These are phyloP conservation scores for Kryptopterus vitreolus DNA, from an alignment of 2,797 vertebrate species.

Conservation along the genomic window DNA sequence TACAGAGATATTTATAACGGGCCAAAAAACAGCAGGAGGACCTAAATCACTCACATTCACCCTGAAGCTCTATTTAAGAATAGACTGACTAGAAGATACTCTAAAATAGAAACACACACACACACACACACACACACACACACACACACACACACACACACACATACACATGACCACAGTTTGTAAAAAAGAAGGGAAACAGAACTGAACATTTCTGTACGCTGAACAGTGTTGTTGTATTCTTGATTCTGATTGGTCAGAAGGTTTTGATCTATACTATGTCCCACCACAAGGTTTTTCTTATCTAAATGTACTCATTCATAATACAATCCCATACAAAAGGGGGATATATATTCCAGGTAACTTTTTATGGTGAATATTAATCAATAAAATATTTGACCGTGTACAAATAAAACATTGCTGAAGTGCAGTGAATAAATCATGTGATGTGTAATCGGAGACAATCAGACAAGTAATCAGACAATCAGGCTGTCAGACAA, in stretches of 20 bases:
- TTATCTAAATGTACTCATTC: not conserved
- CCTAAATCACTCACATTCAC: constrained; percentile 14
- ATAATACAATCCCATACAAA: too few relatives aligned
- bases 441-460: too few relatives aligned
- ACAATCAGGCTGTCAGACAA: too few relatives aligned
- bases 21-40: constrained; percentile 22
- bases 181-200: not conserved
- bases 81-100: not conserved
- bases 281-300: not conserved
- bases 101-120: constrained; percentile 18
- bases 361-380: too few relatives aligned
- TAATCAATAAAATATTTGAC: too few relatives aligned
- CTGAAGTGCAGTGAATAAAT: too few relatives aligned
- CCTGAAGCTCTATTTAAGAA: constrained; percentile 11
- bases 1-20: constrained; percentile 24
- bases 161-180: not conserved
- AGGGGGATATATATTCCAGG: too few relatives aligned
- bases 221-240: not conserved
- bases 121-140: constrained; percentile 10
- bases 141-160: constrained; percentile 13
- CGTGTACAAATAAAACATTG: too few relatives aligned
- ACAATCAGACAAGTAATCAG: too few relatives aligned
- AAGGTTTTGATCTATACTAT: not conserved
- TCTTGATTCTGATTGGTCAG: not conserved
- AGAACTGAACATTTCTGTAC: not conserved